Base-by-base conservation (phyloP, 2,888 invertebrate species). In the Drosophila quinaria region DNA sequence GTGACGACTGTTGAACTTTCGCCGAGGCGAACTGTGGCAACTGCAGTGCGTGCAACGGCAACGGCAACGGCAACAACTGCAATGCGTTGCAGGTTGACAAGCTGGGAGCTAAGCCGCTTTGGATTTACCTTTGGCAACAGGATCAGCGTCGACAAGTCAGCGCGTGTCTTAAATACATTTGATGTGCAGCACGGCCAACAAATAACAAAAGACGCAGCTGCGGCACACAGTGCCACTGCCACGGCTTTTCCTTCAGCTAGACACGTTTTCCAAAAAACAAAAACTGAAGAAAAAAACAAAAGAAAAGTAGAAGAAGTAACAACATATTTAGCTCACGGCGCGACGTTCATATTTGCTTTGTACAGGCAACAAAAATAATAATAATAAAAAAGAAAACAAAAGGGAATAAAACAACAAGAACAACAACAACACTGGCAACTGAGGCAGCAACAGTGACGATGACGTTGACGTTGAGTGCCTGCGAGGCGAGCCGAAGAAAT, bases 241-340 rank as follows among this genome's bases (percentile, higher is more conserved):
- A 65, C 17, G 46, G 49, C 42, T 55, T 65, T 65, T 65, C 37
- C 51, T 51, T 17, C 55, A 74, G 61, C 74, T 61, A 75, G 70
- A 75, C 74, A 66, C 70, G 61, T 56, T 66, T 66, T 65, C 49
- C 51, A 9, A 9, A 35, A 51, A 55, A 49, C 44, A 78, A 61
- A 56, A 29, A 29, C 4, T 31, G 17, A 42, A 17, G 51, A 59
- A 55, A 46, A 44, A 15, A 59, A 46, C 29, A 49, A 49, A 68
- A 50, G 44, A 29, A 65, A 65, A 64, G 70, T 46, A 64, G 68
- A 64, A 74, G 76, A 73, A 80, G 80, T 79, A 87, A 77, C 80
- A 80, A 81, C 87, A 89, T 87, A 87, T 86, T 89, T 89, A 85
- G 86, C 89, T 69, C 74, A 64, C 70, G 89, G 89, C 74, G 78